Conservation (phyloP, 2,888 invertebrate genomes). For the Toxonevra muliebris region DNA sequence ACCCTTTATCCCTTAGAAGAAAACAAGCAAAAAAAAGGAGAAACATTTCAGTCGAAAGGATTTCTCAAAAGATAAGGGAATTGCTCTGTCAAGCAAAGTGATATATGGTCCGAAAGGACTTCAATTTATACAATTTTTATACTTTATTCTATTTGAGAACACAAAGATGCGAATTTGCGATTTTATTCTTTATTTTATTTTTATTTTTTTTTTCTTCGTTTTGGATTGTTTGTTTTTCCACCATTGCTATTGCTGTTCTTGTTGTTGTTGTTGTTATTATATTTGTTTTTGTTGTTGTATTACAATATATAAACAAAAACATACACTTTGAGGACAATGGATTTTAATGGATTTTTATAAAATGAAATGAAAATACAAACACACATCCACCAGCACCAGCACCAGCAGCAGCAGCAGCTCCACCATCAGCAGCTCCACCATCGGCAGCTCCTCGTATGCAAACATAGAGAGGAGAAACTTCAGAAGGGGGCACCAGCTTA, state of each 20-base stretch:
- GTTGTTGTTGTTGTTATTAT: slow-evolving; percentile 32
- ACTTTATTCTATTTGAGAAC: slow-evolving; percentile 45
- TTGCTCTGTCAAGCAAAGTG: slow-evolving; percentile 75
- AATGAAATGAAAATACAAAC: slow-evolving; percentile 33
- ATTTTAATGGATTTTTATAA: slow-evolving; percentile 45
- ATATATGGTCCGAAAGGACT: slow-evolving; percentile 73
- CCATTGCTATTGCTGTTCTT: slow-evolving; percentile 43
- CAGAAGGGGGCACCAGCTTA: too few relatives aligned
- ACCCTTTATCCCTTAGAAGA: slow-evolving; percentile 19
- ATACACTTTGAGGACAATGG: slow-evolving; percentile 27
- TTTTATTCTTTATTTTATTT: slow-evolving; percentile 56
- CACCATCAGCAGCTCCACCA: too few relatives aligned
- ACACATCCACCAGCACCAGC: too few relatives aligned
- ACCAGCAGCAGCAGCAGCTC: too few relatives aligned
- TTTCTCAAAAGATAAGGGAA: slow-evolving; percentile 70
- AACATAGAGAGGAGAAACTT: too few relatives aligned
- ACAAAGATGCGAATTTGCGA: slow-evolving; percentile 60
- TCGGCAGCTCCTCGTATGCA: too few relatives aligned
- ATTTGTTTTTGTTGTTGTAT: too few relatives aligned
- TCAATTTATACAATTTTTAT: slow-evolving; percentile 65
- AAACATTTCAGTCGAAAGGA: slow-evolving; percentile 61
- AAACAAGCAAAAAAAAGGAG: slow-evolving; percentile 9
- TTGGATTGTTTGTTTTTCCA: neutral
- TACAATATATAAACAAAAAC: slow-evolving; percentile 16
- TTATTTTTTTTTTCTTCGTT: slow-evolving; percentile 39